These are phyloP conservation scores for Apamea monoglypha DNA, from an alignment of 2,888 invertebrate species.

Conservation along the genomic window DNA sequence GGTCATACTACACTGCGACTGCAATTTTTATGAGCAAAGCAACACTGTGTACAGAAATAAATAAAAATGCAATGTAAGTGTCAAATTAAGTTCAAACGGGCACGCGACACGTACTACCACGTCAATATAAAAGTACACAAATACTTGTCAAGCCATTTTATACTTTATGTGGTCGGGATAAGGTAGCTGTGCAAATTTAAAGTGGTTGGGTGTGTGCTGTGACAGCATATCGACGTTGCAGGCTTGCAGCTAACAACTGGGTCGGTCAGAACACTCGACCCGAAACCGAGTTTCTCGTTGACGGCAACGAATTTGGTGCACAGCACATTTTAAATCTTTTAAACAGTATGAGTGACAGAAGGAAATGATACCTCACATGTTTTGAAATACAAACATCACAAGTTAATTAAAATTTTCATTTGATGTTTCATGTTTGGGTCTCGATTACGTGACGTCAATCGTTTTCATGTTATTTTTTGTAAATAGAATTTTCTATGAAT, in stretches of 20 bases:
- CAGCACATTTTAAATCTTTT: constrained; percentile 69
- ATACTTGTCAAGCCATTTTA: constrained; percentile 67
- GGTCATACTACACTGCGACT: constrained; percentile 71
- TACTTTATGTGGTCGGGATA: constrained; percentile 68
- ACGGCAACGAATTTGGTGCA: constrained; percentile 72
- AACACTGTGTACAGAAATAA: constrained; percentile 76
- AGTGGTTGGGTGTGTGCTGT: constrained; percentile 70
- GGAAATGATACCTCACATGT: constrained; percentile 61
- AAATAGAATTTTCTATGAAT: constrained; percentile 42
- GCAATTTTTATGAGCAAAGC: constrained; percentile 76
- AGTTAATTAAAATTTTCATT: constrained; percentile 59
- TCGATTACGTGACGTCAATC: constrained; percentile 30
- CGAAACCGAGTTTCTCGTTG: constrained; percentile 73
- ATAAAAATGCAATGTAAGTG: constrained; percentile 79
- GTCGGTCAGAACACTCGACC: constrained; percentile 84
- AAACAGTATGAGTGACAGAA: constrained; percentile 62
- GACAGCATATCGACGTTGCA: constrained; percentile 81
- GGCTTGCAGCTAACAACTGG: constrained; percentile 77
- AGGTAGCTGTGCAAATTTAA: constrained; percentile 65
- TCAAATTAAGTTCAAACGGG: constrained; percentile 76
- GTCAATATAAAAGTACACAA: constrained; percentile 69
- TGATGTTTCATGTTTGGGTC: constrained; percentile 40
- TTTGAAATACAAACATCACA: constrained; percentile 44
- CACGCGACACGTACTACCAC: constrained; percentile 74
- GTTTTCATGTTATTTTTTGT: constrained; percentile 28